phyloP scores from a whole-genome alignment of 2,888 invertebrate genomes.

The Campoplex nolae region DNA sequence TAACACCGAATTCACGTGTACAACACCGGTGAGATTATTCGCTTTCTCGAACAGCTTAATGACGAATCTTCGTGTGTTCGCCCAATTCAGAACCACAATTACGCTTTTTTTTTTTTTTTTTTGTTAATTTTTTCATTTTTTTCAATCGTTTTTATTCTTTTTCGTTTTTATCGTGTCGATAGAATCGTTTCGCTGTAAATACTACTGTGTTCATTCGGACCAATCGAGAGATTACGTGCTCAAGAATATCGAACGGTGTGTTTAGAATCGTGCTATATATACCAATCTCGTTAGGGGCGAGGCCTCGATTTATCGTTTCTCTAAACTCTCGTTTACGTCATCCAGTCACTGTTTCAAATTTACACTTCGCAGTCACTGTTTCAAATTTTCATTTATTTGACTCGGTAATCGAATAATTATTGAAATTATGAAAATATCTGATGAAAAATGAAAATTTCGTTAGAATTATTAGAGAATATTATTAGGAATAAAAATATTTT shows the following conservation, averaged over 20 bases:
- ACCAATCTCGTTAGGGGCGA: conserved; percentile 24
- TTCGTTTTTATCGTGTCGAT: background rate
- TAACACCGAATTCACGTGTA: conserved; percentile 4
- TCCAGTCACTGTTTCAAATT: background rate
- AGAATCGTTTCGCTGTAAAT: conserved; percentile 25
- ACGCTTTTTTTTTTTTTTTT: background rate
- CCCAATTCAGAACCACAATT: conserved; percentile 7
- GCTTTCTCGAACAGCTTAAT: conserved; percentile 26
- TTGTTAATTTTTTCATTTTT: no score
- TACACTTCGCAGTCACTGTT: background rate
- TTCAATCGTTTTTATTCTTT: background rate
- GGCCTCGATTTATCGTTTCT: conserved; percentile 2
- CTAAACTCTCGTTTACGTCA: background rate
- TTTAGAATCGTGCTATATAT: background rate
- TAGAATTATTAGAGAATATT: no score
- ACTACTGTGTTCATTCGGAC: conserved; percentile 5
- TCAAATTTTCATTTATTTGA: background rate
- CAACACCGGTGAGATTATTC: conserved; percentile 19
- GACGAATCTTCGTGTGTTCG: conserved; percentile 37
- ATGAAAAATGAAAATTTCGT: no score
- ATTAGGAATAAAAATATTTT: no score
- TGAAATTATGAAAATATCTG: no score
- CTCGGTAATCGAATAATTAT: background rate
- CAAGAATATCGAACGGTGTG: conserved; percentile 7
- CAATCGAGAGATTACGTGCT: conserved; percentile 29